A percentile compares a stretch with the other conserved stretches of the same genome.
phyloP scores from a whole-genome alignment of 2,797 vertebrate species.

The Sebastes vulpes region DNA sequence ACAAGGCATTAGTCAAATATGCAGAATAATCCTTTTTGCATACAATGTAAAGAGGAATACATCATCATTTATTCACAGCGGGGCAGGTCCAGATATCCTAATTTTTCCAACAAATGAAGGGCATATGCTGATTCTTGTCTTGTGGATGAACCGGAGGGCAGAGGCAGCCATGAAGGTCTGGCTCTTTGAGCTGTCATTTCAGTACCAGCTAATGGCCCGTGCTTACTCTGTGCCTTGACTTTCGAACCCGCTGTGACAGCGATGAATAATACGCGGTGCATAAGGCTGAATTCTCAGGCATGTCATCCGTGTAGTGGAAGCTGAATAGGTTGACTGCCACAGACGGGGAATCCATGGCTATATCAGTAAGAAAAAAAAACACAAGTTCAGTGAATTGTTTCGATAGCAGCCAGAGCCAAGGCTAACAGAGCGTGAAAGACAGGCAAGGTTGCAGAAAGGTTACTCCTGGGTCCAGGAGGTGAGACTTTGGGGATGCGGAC shows the following conservation, averaged over 20 bases:
- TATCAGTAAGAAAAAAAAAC: slow-evolving; percentile 33
- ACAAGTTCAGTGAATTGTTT: slow-evolving; percentile 60
- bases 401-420: slow-evolving; percentile 40
- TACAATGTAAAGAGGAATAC: slow-evolving; percentile 55
- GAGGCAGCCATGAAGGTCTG: slow-evolving; percentile 41
- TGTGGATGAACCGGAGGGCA: slow-evolving; percentile 30
- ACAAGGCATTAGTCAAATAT: slow-evolving; percentile 72
- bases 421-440: slow-evolving; percentile 68
- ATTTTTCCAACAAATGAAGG: slow-evolving; percentile 58
- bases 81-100: slow-evolving; percentile 25
- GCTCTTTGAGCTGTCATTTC: slow-evolving; percentile 64
- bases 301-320: slow-evolving; percentile 61
- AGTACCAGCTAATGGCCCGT: slow-evolving; percentile 58
- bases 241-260: slow-evolving; percentile 60
- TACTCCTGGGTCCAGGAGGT: slow-evolving; percentile 68
- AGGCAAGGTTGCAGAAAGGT: slow-evolving; percentile 66
- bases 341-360: slow-evolving; percentile 63
- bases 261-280: slow-evolving; percentile 55
- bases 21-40: slow-evolving; percentile 63
- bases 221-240: slow-evolving; percentile 67
- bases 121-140: slow-evolving; percentile 59
- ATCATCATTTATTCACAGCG: slow-evolving; percentile 58
- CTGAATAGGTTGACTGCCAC: slow-evolving; percentile 36
- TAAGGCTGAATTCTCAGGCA: slow-evolving; percentile 41
- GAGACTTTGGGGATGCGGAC: slow-evolving; percentile 70